Percentiles rank a stretch among this genome's conserved stretches.
Conservation (phyloP, 2,113 vertebrate species). For the Anolis carolinensis region DNA sequence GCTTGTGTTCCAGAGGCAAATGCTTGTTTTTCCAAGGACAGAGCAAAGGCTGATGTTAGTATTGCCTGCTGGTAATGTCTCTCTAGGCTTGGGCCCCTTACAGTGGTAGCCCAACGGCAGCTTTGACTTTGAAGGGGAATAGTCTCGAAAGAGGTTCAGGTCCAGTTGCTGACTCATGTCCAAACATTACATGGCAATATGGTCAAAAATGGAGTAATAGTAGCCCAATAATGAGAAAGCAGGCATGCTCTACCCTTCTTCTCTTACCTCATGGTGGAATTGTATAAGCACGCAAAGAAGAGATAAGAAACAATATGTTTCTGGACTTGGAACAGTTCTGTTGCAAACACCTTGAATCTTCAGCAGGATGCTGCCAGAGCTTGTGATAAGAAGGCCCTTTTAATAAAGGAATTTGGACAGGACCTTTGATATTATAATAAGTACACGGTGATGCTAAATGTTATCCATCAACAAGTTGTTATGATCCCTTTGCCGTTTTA, state of each 20-base stretch:
- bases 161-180: neutral
- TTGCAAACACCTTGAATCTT: neutral
- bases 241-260: too few relatives aligned
- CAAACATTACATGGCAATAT: neutral
- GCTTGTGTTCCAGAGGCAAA: neutral
- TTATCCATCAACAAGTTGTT: too few relatives aligned
- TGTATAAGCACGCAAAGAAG: neutral
- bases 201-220: neutral
- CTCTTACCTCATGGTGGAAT: too few relatives aligned
- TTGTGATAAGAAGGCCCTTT: neutral
- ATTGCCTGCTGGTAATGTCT: neutral
- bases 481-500: too few relatives aligned
- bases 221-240: neutral
- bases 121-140: neutral
- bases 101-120: neutral
- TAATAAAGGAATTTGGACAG: neutral
- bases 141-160: neutral
- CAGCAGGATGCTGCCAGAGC: neutral
- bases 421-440: too few relatives aligned
- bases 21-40: slow-evolving; percentile 1
- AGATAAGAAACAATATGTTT: neutral
- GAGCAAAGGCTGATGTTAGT: neutral
- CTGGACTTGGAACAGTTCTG: too few relatives aligned
- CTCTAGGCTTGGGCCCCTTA: neutral
- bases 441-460: neutral